These are phyloP conservation scores for Spatulosminthurus flaviceps DNA, from an alignment of 2,888 invertebrate species.

Conservation along the genomic window DNA sequence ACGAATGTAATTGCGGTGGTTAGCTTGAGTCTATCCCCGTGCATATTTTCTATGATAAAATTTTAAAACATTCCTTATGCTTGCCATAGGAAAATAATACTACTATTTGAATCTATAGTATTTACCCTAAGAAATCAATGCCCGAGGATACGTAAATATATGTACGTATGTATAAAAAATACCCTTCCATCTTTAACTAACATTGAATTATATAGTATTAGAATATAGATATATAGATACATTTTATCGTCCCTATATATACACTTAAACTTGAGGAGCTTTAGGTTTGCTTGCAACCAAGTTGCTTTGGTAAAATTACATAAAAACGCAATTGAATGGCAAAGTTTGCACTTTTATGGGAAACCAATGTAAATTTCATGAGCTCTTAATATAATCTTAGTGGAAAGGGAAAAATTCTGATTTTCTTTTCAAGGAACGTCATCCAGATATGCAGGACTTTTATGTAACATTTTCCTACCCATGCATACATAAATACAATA, in stretches of 20 bases:
- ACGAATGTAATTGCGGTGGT: too few species aligned
- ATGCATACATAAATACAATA: too few species aligned
- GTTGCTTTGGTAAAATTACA: conserved; percentile 26
- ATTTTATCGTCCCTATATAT: conserved; percentile 2
- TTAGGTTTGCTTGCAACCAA: not conserved
- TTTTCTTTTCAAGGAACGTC: too few species aligned
- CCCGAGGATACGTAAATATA: conserved; percentile 21
- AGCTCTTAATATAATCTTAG: not conserved
- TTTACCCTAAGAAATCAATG: not conserved
- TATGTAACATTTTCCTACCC: too few species aligned
- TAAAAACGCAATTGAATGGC: conserved; percentile 40
- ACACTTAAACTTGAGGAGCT: not conserved
- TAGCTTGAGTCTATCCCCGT: too few species aligned
- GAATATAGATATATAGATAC: not conserved
- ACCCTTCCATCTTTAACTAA: too few species aligned
- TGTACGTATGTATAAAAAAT: too few species aligned
- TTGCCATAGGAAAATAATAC: too few species aligned
- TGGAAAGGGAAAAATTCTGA: not conserved
- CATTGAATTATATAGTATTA: too few species aligned
- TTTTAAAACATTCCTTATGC: not conserved
- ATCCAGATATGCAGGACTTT: too few species aligned
- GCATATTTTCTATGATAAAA: not conserved
- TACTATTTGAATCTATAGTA: not conserved
- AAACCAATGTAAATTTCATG: conserved; percentile 42
- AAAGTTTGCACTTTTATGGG: conserved; percentile 40